Evolutionary conservation across 2,113 vertebrate species (phyloP).

Genomic region (Microtus ochrogaster): DNA sequence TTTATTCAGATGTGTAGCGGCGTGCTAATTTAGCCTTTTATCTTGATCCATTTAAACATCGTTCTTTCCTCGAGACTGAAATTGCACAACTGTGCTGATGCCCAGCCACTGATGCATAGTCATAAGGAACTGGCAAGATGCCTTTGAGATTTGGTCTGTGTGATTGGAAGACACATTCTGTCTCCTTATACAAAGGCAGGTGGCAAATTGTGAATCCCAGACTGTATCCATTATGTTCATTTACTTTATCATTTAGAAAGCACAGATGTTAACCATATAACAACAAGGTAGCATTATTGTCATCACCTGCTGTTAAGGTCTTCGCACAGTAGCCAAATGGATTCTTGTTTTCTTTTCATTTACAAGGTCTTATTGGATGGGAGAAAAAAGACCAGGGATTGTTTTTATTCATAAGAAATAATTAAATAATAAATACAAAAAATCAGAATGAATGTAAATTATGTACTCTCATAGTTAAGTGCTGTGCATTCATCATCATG

Average conservation of each 20-base stretch:
- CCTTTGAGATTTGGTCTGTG: background rate
- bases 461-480: constrained; percentile 19
- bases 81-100: background rate
- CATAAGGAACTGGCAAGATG: constrained; percentile 31
- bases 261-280: constrained; percentile 85
- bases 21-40: constrained; percentile 15
- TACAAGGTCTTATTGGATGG: constrained; percentile 49
- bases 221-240: constrained; percentile 82
- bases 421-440: constrained; percentile 54
- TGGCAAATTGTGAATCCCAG: constrained; percentile 77
- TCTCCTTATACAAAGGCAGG: constrained; percentile 69
- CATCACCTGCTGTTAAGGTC: constrained; percentile 78
- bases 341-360: constrained; percentile 54
- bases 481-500: constrained; percentile 13
- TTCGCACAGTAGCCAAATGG: constrained; percentile 65
- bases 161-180: constrained; percentile 62
- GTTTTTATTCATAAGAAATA: constrained; percentile 56
- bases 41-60: background rate
- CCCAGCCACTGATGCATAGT: background rate
- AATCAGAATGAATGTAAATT: constrained; percentile 46
- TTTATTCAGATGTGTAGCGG: background rate
- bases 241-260: constrained; percentile 82
- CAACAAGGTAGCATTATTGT: constrained; percentile 77
- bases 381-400: constrained; percentile 39
- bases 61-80: background rate